Evolutionary conservation across 2,888 invertebrate genomes (phyloP), one percentile per base, ranked within the genome.

Genomic region (Eurytoma adleriae): DNA sequence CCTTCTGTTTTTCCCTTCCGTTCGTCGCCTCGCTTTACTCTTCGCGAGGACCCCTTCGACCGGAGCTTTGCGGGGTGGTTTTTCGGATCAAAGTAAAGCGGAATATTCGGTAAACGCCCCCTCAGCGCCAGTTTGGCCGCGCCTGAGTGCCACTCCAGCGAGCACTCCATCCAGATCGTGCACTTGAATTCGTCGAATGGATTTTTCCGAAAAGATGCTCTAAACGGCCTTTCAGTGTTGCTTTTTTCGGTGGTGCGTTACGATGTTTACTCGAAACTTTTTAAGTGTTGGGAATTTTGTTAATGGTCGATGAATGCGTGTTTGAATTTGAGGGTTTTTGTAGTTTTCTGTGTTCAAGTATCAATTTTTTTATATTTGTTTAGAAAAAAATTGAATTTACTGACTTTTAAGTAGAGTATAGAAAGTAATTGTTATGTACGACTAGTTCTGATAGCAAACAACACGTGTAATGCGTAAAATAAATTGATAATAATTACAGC

Each of bases 131-230:
- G 67, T 67, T 71, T 40, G 67, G 56, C 40, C 27, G 48, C 67
- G 20, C 27, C 68, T 40, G 57, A 74, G 50, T 59, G 59, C 13
- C 59, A 56, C 59, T 66, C 14, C 40, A 12, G 13, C 67, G 76
- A 62, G 64, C 40, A 64, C 76, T 69, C 30, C 62, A 71, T 78
- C 57, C 56, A 61, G 12, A 78, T 78, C 40, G 64, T 16, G 50
- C 40, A 40, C 57, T 64, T 56, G 40, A 64, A 48, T 54, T 56
- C 50, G 50, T 48, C 56, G 24, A 48, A 64, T 78, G 57, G 64
- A 71, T 78, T 30, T 68, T 75, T 74, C n/a, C 40, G 40, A 40
- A 40, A 40, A 40, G 40, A 40, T 40, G 40, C 40, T 40, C 40
- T 40, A 40, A 40, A 40, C 40, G 40, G 40, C 40, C 40, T 40